Evolutionary conservation across 2,797 vertebrate genomes (phyloP), one percentile per base, ranked within the genome.

Genomic region (Crocodylus rhombifer): DNA sequence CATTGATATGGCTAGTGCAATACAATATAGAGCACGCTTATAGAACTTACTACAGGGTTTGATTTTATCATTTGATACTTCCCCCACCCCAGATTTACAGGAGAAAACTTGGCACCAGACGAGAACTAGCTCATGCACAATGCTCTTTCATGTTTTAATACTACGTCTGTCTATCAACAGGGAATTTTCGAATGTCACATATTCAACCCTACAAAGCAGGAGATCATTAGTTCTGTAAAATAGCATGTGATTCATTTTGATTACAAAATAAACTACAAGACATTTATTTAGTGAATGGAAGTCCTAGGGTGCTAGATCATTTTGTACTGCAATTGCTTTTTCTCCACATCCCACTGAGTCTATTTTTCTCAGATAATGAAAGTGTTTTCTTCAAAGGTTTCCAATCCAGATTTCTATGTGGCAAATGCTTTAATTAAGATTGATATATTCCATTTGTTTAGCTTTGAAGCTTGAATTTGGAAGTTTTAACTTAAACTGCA

Each of bases 401-500:
- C 73, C 88, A 51, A 84, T 56, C 51, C 86, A n/a, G 51, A 36
- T 21, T 55, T 55, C 73, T 67, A 21, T n/a, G 83, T 28, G 77
- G 75, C 77, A 77, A 86, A n/a, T 0, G 60, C 71, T 55, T 78
- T 92, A 92, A 88, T 67, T 71, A 51, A 80, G 67, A 92, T 21
- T 23, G 71, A 78, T 88, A 5, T 1, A 20, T 80, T 60, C 65
- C 84, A 6, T 78, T 86, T 75, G 81, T n/a, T 77, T 2, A 36
- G 85, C 88, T 89, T 55, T 89, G 90, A 89, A 92, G 33, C 86
- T 86, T 80, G 7, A 92, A 28, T 10, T 17, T 4, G 87, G 73
- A 77, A 63, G 82, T 71, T 93, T 93, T 96, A 51, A 28, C 94
- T 76, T 87, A 95, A 82, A 84, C 90, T n/a, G 96, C 96, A 97